A percentile compares a stretch with the other conserved stretches of the same genome.
These are phyloP conservation scores for Chaetophractus vellerosus DNA, from an alignment of 2,797 vertebrate species.

Conservation along the genomic window DNA sequence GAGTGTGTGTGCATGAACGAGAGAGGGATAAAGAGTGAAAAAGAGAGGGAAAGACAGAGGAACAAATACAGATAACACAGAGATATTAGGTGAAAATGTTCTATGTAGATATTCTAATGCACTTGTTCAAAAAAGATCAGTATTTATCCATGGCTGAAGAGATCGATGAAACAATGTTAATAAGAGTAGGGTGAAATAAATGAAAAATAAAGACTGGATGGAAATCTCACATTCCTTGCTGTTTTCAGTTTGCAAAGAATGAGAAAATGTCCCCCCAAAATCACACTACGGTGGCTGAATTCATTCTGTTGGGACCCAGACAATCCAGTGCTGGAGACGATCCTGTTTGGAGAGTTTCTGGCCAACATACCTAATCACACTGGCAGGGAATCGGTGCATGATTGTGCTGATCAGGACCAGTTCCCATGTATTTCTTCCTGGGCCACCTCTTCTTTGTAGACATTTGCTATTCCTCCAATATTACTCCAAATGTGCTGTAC, in stretches of 20 bases:
- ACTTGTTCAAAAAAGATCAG: background rate
- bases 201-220: background rate
- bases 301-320: conserved; percentile 79
- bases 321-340: background rate
- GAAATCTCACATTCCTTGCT: background rate
- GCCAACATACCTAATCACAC: conserved; percentile 49
- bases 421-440: conserved; percentile 84
- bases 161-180: background rate
- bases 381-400: conserved; percentile 78
- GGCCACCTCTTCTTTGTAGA: conserved; percentile 85
- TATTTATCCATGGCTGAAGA: background rate
- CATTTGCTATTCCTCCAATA: conserved; percentile 78
- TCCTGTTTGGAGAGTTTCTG: conserved; percentile 73
- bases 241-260: background rate
- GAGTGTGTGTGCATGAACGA: background rate
- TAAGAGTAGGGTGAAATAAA: background rate
- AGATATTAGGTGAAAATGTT: background rate
- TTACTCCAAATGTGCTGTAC: conserved; percentile 79
- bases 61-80: no score
- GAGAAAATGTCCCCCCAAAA: conserved; percentile 62
- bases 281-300: background rate
- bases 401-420: conserved; percentile 73
- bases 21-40: background rate
- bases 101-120: background rate
- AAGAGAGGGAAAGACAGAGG: background rate